Base-by-base conservation (phyloP, 2,113 vertebrate species). In the Anoura caudifer region DNA sequence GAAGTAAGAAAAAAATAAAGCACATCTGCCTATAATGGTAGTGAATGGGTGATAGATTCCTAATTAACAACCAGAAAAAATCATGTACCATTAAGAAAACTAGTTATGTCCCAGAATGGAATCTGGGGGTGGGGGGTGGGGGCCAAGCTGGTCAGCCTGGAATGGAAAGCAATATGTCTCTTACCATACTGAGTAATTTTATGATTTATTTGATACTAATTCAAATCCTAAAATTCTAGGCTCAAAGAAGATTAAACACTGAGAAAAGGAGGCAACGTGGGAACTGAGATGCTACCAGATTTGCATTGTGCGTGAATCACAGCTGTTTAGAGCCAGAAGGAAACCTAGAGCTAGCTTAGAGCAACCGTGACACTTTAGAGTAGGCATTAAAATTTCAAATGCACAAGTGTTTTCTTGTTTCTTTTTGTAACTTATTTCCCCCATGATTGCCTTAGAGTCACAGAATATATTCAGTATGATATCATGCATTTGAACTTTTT, bases 321-420 rank as follows among this genome's bases (percentile, higher is more conserved):
- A 89, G 72, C 85, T 83, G 41, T 93, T 61, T 89, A 84, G 41
- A 63, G 47, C 6, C 79, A 36, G 90, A 77, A 83, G 85, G 70
- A 93, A 89, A 72, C 50, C 70, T 89, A 79, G 70, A 63, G 70
- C 77, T 89, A 93, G 85, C 28, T 85, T 52, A 90, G 79, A 86
- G 86, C 91, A 90, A 90, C 36, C 63, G 4, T 80, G 36, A 45
- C 61, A 63, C 70, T 52, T 90, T 52, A 93, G 43, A 95, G 72
- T 80, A 59, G 56, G 36, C 61, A 77, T 77, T 89, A 89, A 89
- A 88, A 59, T 59, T 43, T 47, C 76, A 88, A 76, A 76, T 2
- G 16, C n/a, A 38, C 31, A 43, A 87, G 38, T 45, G 61, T n/a
- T 89, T 88, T 61, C 56, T 59, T 88, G 76, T 76, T 81, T 87